Evolutionary conservation across 2,113 vertebrate species (phyloP), one percentile per base, ranked within the genome.

Genomic region (Halcyon senegalensis): DNA sequence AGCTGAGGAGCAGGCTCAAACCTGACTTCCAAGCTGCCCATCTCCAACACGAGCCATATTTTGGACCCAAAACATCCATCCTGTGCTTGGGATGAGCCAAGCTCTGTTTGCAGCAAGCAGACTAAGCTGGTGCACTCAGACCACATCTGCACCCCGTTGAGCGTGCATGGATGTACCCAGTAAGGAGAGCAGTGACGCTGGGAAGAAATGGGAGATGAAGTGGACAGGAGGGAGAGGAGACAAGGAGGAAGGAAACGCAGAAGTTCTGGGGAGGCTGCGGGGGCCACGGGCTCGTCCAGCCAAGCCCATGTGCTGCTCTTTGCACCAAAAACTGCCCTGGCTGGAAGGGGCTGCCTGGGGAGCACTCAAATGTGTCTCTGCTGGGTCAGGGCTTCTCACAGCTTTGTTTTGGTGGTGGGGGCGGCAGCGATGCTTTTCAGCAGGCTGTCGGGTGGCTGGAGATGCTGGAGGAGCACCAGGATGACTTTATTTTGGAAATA

Each of bases 401-500:
- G 76, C 94, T 95, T 92, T 56, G 19, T 56, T 97, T 91, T 75
- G 87, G 90, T 48, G 3, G 16, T 48, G 94, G 80, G 53, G 90
- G 91, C 2, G 3, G 89, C 73, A 85, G 92, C 10, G 20, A 82
- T 80, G 83, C 63, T 81, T 80, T 90, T 79, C 86, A 81, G 85
- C 31, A 77, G 95, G 58, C 63, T 63, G 68, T 83, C 63, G 66
- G 50, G 84, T 88, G 91, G 89, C 93, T 88, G 63, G 58, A 2
- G 16, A 41, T 28, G 60, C 95, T 97, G 97, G 97, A 96, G 75
- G 4, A 31, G 46, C 51, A 93, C 95, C 96, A 98, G 91, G 62
- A 96, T 98, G 97, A 98, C 84, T 96, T 74, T 94, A 97, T 90
- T 96, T 96, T 94, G 81, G 95, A 98, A 98, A 94, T 96, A 98